These are phyloP conservation scores for Mnemiopsis leidyi DNA, from an alignment of 37 sponge, comb jelly and placozoan genomes.

Conservation along the genomic window DNA sequence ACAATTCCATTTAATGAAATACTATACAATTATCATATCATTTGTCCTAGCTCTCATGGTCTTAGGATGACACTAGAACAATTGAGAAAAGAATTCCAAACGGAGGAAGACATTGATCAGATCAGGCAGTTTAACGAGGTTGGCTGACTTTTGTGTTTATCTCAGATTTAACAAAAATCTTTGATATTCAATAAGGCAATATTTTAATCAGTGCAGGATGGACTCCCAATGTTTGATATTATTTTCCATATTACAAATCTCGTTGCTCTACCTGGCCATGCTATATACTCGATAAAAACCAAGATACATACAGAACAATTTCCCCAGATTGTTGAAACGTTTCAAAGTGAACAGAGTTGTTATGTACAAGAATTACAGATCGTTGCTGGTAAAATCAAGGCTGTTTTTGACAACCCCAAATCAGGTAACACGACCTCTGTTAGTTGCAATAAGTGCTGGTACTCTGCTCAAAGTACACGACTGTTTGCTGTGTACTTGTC, in stretches of 20 bases:
- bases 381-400: constrained; percentile 1
- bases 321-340: constrained; percentile 4
- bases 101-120: neutral
- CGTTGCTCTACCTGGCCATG: no score
- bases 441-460: no score
- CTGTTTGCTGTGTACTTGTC: no score
- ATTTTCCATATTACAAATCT: no score
- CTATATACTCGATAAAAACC: no score
- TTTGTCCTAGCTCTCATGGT: neutral
- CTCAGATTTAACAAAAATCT: neutral
- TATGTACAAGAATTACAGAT: constrained; percentile 24
- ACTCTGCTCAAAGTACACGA: no score
- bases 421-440: no score
- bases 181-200: neutral
- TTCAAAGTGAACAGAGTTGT: constrained; percentile 35
- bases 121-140: constrained; percentile 39
- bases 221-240: no score
- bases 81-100: neutral
- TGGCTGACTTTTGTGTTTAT: neutral
- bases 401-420: constrained; percentile 47
- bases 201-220: no score
- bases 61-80: neutral
- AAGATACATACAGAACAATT: neutral
- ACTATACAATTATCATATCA: no score
- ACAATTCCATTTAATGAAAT: no score